Base-by-base conservation (phyloP, 2,797 vertebrate genomes). In the Pitangus sulphuratus region DNA sequence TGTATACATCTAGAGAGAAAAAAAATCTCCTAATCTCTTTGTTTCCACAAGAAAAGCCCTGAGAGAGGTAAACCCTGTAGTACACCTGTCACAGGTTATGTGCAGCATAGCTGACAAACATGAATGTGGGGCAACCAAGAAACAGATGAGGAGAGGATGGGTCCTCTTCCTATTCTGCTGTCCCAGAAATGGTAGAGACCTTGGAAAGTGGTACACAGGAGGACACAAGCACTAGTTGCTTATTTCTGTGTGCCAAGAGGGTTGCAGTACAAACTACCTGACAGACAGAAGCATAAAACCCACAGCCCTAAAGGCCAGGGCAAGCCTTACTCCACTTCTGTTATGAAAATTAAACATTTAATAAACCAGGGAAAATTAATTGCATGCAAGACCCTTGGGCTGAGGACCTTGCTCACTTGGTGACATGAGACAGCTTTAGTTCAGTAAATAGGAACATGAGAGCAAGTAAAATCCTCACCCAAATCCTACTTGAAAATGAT, bases 31-130 rank as follows among this genome's bases (percentile, higher is more conserved):
- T 1, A 6, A 11, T 9, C 24, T 48, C 48, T 58, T 72, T 1
- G 1, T 19, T 58, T 47, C 30, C 51, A 35, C 33, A 33, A 4
- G 25, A 31, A 30, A 64, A 75, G 12, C 33, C 24, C 39, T 31
- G 16, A 30, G 62, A 2, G 56, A 71, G 57, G 25, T 18, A 45
- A 78, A 39, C 7, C 15, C n/a, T 58, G 37, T 2, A 33, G 19
- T 20, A 18, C 12, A 26, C 2, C 13, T 12, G 2, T 6, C 18
- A 9, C 12, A 8, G 5, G 1, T 2, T 33, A 15, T 2, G 11
- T 31, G 68, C 39, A 74, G 75, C 48, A 35, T 6, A 31, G 64
- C 56, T 3, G 6, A 28, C 21, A 61, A 47, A 26, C 1, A 1
- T 7, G 31, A 31, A 31, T 12, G 30, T 0, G 1, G 57, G 47